Conservation (phyloP, 2,797 vertebrate species). For the Kryptopterus vitreolus region DNA sequence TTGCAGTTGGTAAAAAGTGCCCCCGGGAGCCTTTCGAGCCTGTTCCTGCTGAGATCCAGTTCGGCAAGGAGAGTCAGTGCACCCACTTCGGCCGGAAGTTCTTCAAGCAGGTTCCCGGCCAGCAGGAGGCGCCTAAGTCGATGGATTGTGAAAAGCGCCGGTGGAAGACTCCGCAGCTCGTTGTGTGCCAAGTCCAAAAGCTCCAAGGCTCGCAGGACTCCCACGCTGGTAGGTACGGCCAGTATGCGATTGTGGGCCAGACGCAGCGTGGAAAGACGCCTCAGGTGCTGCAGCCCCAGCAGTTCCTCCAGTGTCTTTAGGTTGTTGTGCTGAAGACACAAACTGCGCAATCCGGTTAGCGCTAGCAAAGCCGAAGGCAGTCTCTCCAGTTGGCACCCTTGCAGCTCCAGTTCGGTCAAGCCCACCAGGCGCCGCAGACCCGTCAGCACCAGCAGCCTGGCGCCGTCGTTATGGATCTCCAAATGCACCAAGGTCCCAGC, state of each 20-base stretch:
- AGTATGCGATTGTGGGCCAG: slow-evolving; percentile 73
- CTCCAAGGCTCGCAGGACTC: slow-evolving; percentile 71
- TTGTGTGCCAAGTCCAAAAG: slow-evolving; percentile 76
- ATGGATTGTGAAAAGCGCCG: slow-evolving; percentile 72
- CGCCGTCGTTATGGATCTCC: slow-evolving; percentile 75
- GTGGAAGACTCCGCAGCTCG: slow-evolving; percentile 70
- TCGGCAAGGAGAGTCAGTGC: slow-evolving; percentile 66
- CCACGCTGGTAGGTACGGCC: slow-evolving; percentile 66
- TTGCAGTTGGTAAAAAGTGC: slow-evolving; percentile 69
- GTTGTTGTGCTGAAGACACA: slow-evolving; percentile 74
- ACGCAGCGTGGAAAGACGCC: slow-evolving; percentile 69
- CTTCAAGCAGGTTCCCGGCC: slow-evolving; percentile 71
- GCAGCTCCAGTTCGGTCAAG: slow-evolving; percentile 71
- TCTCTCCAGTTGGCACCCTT: slow-evolving; percentile 75
- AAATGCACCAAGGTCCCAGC: slow-evolving; percentile 67
- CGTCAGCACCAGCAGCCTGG: slow-evolving; percentile 68
- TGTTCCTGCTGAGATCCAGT: slow-evolving; percentile 75
- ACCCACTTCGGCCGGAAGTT: slow-evolving; percentile 69
- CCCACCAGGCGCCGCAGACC: slow-evolving; percentile 68
- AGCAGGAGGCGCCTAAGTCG: slow-evolving; percentile 74
- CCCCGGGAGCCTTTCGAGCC: slow-evolving; percentile 68
- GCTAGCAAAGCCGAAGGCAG: slow-evolving; percentile 70
- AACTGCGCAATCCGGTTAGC: slow-evolving; percentile 66
- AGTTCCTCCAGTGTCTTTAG: slow-evolving; percentile 76
- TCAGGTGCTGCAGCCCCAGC: slow-evolving; percentile 70